Percentiles rank a stretch among this genome's conserved stretches.
These are phyloP conservation scores for Elanus axillaris DNA, from an alignment of 2,113 vertebrate species.

Conservation along the genomic window DNA sequence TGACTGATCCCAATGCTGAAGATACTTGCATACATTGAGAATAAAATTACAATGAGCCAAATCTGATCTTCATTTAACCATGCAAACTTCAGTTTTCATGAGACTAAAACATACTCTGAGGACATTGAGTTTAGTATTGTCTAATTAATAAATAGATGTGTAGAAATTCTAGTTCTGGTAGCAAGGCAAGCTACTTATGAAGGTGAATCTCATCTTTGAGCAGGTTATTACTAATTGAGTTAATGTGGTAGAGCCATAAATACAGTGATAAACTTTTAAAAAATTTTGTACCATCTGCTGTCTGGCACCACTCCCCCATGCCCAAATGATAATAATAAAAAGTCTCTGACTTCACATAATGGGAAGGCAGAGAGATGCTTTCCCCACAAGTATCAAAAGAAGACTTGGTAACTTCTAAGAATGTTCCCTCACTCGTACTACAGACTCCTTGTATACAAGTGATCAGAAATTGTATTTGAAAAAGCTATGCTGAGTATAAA, in stretches of 20 bases:
- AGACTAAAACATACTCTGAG: background rate
- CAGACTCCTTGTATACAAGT: background rate
- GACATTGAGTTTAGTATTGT: background rate
- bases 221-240: background rate
- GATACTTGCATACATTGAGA: background rate
- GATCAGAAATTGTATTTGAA: background rate
- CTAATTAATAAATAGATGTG: background rate
- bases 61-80: background rate
- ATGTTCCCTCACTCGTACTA: background rate
- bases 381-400: background rate
- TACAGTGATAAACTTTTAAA: background rate
- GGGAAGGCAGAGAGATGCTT: background rate
- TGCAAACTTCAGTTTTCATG: background rate
- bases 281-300: background rate
- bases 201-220: background rate
- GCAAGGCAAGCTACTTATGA: background rate
- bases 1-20: background rate
- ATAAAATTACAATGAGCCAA: background rate
- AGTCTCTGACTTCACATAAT: background rate
- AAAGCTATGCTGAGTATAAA: background rate
- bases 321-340: background rate
- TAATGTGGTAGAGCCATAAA: background rate
- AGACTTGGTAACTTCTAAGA: background rate
- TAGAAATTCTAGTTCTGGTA: background rate
- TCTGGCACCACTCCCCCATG: background rate